phyloP scores from a whole-genome alignment of 2,113 vertebrate genomes.

The Menura novaehollandiae region DNA sequence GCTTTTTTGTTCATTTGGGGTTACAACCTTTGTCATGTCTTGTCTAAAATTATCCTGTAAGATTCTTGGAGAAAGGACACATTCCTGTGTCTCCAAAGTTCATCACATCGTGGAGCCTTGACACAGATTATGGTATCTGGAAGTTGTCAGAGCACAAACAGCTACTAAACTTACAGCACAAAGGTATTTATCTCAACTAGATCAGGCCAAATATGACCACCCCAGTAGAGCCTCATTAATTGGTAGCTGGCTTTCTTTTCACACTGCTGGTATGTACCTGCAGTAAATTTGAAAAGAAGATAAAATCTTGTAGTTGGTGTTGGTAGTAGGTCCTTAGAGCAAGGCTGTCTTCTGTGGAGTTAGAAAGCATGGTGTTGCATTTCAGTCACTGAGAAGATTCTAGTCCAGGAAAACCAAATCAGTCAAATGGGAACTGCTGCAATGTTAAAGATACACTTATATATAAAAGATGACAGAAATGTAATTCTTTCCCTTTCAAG shows the following conservation, averaged over 20 bases:
- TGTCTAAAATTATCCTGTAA: neutral
- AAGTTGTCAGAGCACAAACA: neutral
- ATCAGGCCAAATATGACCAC: neutral
- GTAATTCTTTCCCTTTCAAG: neutral
- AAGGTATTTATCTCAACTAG: neutral
- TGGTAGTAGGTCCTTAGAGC: neutral
- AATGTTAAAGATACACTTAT: neutral
- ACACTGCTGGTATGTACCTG: neutral
- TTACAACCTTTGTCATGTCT: neutral
- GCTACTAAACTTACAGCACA: neutral
- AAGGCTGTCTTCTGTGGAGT: neutral
- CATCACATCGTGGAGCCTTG: neutral
- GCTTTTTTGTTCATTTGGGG: neutral
- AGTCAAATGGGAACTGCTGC: neutral
- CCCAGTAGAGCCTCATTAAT: neutral
- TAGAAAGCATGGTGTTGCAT: neutral
- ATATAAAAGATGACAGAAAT: neutral
- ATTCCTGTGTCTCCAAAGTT: neutral
- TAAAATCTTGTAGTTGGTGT: neutral
- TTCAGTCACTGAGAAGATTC: neutral
- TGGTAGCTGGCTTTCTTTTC: neutral
- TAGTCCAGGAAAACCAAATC: neutral
- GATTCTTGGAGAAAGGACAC: neutral
- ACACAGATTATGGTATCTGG: neutral
- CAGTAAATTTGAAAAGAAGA: neutral